A percentile compares a stretch with the other conserved stretches of the same genome.
Conservation (phyloP, 2,888 invertebrate genomes). For the Scaptomyza cyrtandrae region DNA sequence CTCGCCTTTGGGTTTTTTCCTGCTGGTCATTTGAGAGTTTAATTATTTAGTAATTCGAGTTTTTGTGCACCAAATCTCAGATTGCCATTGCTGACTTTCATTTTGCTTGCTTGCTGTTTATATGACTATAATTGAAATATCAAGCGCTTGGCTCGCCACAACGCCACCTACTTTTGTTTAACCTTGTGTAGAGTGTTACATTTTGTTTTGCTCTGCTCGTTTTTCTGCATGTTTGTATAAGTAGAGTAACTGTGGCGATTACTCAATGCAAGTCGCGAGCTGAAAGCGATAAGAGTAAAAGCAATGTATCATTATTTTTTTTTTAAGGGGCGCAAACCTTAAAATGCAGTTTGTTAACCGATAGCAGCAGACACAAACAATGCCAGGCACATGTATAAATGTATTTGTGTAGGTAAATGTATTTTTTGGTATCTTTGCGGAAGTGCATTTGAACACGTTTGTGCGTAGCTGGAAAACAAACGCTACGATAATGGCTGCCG, state of each 20-base stretch:
- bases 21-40: constrained; percentile 51
- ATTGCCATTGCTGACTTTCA: constrained; percentile 74
- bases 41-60: constrained; percentile 70
- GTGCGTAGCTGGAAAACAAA: constrained; percentile 63
- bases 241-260: constrained; percentile 20
- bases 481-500: constrained; percentile 38
- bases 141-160: constrained; percentile 50
- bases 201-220: constrained; percentile 40
- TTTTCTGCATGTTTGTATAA: constrained; percentile 15
- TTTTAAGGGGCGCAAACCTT: constrained; percentile 6
- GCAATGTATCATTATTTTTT: constrained; percentile 20
- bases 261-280: constrained; percentile 20
- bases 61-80: constrained; percentile 50
- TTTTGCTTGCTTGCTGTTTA: constrained; percentile 25
- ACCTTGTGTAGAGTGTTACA: constrained; percentile 67
- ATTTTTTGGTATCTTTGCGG: constrained; percentile 46
- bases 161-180: constrained; percentile 69
- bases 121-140: constrained; percentile 34
- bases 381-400: constrained; percentile 9
- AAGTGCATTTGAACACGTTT: constrained; percentile 76
- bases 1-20: constrained; percentile 8
- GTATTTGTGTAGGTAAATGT: neutral
- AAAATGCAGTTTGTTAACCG: constrained; percentile 64
- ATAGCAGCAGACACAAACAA: constrained; percentile 45
- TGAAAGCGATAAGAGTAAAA: constrained; percentile 27